Evolutionary conservation across 2,888 invertebrate species (phyloP).

Genomic region (Drosophila melanosoma): DNA sequence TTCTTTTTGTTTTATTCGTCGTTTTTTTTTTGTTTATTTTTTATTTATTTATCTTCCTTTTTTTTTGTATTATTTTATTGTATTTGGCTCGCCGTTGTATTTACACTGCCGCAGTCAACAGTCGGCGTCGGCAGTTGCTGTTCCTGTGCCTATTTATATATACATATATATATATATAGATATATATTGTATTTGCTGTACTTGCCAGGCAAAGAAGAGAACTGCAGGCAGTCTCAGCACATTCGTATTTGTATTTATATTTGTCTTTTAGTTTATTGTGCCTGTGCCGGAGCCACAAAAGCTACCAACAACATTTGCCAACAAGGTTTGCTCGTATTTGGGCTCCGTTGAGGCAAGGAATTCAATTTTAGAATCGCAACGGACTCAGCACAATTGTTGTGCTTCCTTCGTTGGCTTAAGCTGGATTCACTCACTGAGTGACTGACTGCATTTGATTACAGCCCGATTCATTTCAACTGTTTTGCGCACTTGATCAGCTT

Average conservation of each 20-base stretch:
- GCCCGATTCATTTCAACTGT: constrained; percentile 53
- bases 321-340: constrained; percentile 67
- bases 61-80: constrained; percentile 57
- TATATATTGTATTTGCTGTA: constrained; percentile 33
- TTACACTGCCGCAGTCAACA: constrained; percentile 78
- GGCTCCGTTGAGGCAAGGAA: constrained; percentile 76
- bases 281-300: constrained; percentile 55
- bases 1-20: constrained; percentile 56
- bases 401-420: constrained; percentile 11
- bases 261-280: constrained; percentile 81
- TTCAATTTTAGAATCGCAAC: constrained; percentile 77
- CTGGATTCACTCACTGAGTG: constrained; percentile 7
- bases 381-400: constrained; percentile 50
- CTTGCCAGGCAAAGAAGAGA: constrained; percentile 27
- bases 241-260: constrained; percentile 67
- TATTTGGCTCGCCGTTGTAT: constrained; percentile 67
- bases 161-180: constrained; percentile 12
- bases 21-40: not conserved
- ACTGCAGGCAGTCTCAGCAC: constrained; percentile 50
- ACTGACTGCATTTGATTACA: constrained; percentile 66
- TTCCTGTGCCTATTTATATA: constrained; percentile 76
- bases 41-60: not conserved
- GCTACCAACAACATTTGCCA: constrained; percentile 60
- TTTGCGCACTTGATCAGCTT: constrained; percentile 52
- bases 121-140: constrained; percentile 74